Conservation (phyloP, 2,888 invertebrate species). For the Amiota mariae region DNA sequence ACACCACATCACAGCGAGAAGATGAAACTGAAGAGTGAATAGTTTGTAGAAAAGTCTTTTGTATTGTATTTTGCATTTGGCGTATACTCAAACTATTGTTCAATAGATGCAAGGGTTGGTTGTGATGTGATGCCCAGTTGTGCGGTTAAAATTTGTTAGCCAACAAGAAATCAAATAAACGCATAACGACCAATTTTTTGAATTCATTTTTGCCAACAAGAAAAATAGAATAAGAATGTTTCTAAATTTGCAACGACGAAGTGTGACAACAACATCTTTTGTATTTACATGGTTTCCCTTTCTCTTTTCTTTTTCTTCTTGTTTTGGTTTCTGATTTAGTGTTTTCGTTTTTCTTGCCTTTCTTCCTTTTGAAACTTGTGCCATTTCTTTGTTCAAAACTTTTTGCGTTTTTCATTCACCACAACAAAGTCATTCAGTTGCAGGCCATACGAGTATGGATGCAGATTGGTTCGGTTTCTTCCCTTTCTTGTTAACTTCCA, state of each 20-base stretch:
- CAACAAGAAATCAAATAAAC: slow-evolving; percentile 51
- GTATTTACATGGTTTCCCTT: too few relatives aligned
- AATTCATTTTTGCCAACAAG: background rate
- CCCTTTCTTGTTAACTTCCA: background rate
- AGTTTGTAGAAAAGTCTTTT: background rate
- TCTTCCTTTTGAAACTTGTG: background rate
- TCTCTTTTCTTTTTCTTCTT: background rate
- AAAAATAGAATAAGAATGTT: background rate
- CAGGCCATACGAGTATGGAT: slow-evolving; percentile 6
- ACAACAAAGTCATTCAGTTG: slow-evolving; percentile 24
- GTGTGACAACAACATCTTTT: too few relatives aligned
- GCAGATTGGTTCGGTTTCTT: slow-evolving; percentile 5
- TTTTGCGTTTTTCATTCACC: slow-evolving; percentile 22
- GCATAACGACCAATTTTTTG: background rate
- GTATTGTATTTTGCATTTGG: background rate
- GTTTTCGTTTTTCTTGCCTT: background rate
- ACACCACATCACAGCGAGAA: background rate
- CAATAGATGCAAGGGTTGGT: background rate
- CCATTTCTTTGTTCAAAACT: background rate
- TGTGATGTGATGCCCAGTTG: slow-evolving; percentile 41
- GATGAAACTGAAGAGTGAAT: too few relatives aligned
- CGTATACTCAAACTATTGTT: background rate
- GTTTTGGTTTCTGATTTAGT: background rate
- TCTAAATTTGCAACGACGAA: background rate
- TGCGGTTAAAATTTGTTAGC: slow-evolving; percentile 62